phyloP scores from a whole-genome alignment of 1,140 invertebrate genomes.

The Ptiloglossa arizonensis region DNA sequence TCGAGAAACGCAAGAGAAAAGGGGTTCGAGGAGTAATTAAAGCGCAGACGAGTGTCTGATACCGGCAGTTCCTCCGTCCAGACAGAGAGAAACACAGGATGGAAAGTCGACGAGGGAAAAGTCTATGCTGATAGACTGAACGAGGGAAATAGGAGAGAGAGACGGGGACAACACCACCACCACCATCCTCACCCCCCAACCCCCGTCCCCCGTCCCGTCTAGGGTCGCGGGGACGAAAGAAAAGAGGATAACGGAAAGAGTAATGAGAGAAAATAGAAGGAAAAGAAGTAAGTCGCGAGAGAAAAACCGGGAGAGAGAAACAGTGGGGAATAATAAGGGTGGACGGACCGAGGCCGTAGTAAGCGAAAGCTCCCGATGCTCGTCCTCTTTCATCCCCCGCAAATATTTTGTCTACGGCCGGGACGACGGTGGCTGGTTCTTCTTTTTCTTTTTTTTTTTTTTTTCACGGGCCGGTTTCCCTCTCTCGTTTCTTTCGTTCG shows the following conservation, averaged over 20 bases:
- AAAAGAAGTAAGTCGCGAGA: not conserved
- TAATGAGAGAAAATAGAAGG: not conserved
- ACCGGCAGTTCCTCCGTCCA: constrained; percentile 24
- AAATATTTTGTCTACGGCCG: constrained; percentile 47
- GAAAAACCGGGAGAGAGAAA: not conserved
- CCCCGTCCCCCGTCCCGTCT: too few species aligned
- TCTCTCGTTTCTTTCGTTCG: not conserved
- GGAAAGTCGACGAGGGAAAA: constrained; percentile 1
- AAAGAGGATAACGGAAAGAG: constrained; percentile 28
- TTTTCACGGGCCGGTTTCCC: not conserved
- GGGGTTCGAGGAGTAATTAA: constrained; percentile 65
- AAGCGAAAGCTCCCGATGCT: not conserved
- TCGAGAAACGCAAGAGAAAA: constrained; percentile 48
- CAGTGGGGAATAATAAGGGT: not conserved
- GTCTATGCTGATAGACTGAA: too few species aligned
- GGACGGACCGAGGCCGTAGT: not conserved
- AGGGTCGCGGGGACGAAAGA: not conserved
- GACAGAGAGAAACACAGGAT: not conserved
- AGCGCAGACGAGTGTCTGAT: constrained; percentile 62
- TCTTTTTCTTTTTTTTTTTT: not conserved
- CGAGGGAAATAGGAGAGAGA: constrained; percentile 2
- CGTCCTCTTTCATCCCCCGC: constrained; percentile 2
- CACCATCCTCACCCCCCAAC: too few species aligned
- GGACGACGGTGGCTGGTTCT: too few species aligned
- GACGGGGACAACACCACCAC: too few species aligned